Base-by-base conservation (phyloP, 2,797 vertebrate species). In the Peromyscus nudipes region DNA sequence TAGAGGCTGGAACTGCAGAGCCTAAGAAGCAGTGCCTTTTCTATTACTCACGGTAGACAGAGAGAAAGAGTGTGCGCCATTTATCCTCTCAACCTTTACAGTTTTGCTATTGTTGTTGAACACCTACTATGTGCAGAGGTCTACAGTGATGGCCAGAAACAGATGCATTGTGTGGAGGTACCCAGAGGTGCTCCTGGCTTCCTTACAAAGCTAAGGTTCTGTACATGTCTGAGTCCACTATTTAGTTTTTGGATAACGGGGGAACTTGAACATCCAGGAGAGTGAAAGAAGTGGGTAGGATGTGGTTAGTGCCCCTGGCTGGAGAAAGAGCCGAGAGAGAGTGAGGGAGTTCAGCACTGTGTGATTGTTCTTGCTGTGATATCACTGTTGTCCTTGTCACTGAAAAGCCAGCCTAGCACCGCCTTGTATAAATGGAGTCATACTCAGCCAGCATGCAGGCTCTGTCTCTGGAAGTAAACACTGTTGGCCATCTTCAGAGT, bases 181-280 rank as follows among this genome's bases (percentile, higher is more conserved):
- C 43, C 57, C 37, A 14, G 29, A 80, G 37, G 65, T 92, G 1
- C 14, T 57, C 14, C 3, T 57, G 62, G 0, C 75, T 91, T 94
- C 79, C 4, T 17, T 25, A 65, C 60, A 46, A 34, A 25, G 13
- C 31, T 16, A 25, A 85, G 31, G 57, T 86, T 95, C 34, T 83
- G 6, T 43, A n/a, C 14, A 1, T 52, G 80, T 13, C 23, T 77
- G 13, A 52, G n/a, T 79, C 40, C 93, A 14, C 11, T 43, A 29
- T 76, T 69, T 88, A 84, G 69, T 37, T 82, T 96, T 86, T 87
- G 55, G 71, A 37, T 82, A 69, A 46, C 8, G 91, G 75, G 55
- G 19, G 77, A 92, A 31, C 14, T 29, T 79, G 14, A 79, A 49
- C 25, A 79, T 95, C 11, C 14, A 67, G 85, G 49, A 90, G 37